A percentile compares a stretch with the other conserved stretches of the same genome.
phyloP scores from a whole-genome alignment of 2,113 vertebrate genomes.

The Oreochromis niloticus region DNA sequence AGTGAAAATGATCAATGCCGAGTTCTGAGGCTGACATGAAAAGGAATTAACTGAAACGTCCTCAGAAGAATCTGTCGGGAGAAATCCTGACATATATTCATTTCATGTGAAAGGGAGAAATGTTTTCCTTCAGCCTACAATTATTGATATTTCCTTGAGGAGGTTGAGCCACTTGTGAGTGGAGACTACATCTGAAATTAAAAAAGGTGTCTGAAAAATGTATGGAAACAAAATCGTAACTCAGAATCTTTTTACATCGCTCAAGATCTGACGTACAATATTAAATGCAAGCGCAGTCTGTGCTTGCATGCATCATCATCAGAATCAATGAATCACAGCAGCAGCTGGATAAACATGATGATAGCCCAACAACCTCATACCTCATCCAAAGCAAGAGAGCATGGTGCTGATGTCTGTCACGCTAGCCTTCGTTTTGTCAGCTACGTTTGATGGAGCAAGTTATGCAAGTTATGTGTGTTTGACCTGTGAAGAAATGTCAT shows the following conservation, averaged over 20 bases:
- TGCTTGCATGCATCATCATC: background rate
- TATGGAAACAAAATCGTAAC: background rate
- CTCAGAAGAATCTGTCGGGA: background rate
- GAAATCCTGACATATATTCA: background rate
- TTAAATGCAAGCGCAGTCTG: background rate
- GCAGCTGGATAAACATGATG: background rate
- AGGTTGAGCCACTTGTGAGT: background rate
- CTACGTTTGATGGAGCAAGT: background rate
- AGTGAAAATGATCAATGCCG: background rate
- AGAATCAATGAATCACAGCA: background rate
- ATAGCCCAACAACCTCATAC: background rate
- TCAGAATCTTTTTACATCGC: background rate
- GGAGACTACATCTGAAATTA: background rate
- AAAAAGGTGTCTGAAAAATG: background rate
- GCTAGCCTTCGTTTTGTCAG: background rate
- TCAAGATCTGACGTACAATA: background rate
- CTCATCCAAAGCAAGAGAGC: background rate
- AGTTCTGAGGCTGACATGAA: background rate
- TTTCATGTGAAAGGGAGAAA: background rate
- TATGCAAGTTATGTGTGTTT: background rate
- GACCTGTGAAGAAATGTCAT: background rate
- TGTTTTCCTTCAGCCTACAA: background rate
- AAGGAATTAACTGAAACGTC: background rate
- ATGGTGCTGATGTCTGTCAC: accelerated
- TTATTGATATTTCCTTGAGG: background rate